Percentiles rank a stretch among this genome's conserved stretches.
Conservation (phyloP, 2,113 vertebrate species). For the Heptranchias perlo region DNA sequence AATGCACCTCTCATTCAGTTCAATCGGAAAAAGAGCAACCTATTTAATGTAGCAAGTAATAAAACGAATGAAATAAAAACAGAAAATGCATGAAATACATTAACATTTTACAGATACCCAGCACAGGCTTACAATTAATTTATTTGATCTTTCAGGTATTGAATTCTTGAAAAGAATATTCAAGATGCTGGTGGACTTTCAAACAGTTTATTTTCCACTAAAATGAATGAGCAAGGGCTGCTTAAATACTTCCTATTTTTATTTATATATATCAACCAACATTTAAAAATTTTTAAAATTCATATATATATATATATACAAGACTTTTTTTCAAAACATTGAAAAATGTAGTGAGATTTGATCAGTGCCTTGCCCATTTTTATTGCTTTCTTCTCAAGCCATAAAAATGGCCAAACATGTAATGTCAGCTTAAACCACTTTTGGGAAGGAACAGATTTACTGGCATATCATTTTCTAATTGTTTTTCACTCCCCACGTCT, state of each 20-base stretch:
- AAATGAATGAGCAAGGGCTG: neutral
- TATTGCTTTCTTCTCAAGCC: neutral
- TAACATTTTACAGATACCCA: neutral
- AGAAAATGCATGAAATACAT: neutral
- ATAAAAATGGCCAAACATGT: neutral
- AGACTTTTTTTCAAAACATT: neutral
- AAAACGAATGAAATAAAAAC: neutral
- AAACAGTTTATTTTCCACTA: neutral
- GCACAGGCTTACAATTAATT: neutral
- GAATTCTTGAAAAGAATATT: neutral
- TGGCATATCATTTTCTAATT: neutral
- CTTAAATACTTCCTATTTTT: neutral
- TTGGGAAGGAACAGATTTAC: constrained; percentile 13
- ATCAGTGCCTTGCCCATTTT: neutral
- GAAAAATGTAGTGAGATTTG: neutral
- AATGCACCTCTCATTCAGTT: neutral
- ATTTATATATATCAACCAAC: neutral
- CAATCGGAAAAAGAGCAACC: neutral
- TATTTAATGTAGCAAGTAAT: neutral
- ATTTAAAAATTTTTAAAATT: neutral
- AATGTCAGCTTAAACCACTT: neutral
- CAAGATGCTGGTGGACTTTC: neutral
- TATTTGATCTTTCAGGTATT: neutral
- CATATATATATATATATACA: too few species aligned
- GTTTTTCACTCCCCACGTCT: constrained; percentile 12